Conservation (phyloP, 92 coral and sea anemone genomes). For the Ricordea florida region DNA sequence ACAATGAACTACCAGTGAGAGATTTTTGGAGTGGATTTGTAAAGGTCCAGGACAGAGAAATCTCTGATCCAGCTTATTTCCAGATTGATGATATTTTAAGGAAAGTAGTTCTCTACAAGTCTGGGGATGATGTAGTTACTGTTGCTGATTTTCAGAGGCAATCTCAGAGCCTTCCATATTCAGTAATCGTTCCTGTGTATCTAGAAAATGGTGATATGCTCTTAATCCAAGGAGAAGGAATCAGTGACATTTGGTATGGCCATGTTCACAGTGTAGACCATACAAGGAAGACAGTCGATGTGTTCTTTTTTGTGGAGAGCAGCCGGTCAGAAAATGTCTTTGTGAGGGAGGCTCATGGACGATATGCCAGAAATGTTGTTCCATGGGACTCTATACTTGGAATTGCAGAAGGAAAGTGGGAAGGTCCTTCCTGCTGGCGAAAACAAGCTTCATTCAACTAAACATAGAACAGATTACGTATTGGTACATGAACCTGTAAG, state of each 20-base stretch:
- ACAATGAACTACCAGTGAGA: conserved; percentile 12
- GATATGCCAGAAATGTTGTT: conserved; percentile 48
- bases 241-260: conserved; percentile 58
- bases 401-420: conserved; percentile 55
- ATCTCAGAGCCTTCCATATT: conserved; percentile 29
- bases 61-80: conserved; percentile 18
- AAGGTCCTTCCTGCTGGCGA: conserved; percentile 23
- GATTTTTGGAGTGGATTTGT: conserved; percentile 70
- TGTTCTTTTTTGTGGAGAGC: conserved; percentile 55
- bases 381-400: conserved; percentile 54
- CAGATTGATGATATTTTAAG: conserved; percentile 27
- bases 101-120: conserved; percentile 57
- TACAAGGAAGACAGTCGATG: conserved; percentile 36
- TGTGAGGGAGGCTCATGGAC: conserved; percentile 42
- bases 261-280: conserved; percentile 48
- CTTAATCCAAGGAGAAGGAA: conserved; percentile 53
- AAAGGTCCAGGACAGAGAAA: conserved; percentile 34
- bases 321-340: conserved; percentile 1
- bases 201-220: conserved; percentile 69
- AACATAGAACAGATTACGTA: neutral
- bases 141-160: conserved; percentile 73
- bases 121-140: conserved; percentile 20
- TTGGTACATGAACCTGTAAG: neutral
- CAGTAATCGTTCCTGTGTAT: conserved; percentile 55
- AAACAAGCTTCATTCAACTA: neutral